Conservation (phyloP, 2,113 vertebrate species). For the Podilymbus podiceps region DNA sequence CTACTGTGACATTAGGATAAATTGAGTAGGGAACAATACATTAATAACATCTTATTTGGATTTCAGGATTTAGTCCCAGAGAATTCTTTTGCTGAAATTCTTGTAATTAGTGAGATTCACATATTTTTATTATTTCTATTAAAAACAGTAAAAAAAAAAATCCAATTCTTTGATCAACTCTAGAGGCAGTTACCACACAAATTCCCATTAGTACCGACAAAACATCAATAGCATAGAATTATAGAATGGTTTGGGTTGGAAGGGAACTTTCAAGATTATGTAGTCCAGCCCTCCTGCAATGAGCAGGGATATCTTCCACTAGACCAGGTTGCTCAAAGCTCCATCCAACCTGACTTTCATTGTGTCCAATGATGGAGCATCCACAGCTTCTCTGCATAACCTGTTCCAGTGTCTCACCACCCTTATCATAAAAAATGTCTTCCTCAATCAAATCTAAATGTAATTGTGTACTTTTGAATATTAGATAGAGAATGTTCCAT, state of each 20-base stretch:
- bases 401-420: neutral
- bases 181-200: neutral
- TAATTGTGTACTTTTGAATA: neutral
- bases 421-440: fast-evolving
- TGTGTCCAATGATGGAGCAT: no score
- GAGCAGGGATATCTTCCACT: neutral
- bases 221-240: neutral
- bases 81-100: neutral
- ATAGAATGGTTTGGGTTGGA: neutral
- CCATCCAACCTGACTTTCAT: fast-evolving
- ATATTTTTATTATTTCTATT: neutral
- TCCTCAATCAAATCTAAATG: neutral
- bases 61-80: neutral
- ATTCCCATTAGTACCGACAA: neutral
- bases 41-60: neutral
- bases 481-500: neutral
- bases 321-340: neutral
- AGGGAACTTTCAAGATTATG: neutral
- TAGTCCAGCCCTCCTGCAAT: fast-evolving
- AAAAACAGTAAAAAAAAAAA: neutral
- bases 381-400: neutral
- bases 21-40: neutral
- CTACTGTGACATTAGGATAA: neutral
- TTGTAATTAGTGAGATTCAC: neutral
- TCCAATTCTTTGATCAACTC: neutral